phyloP scores from a whole-genome alignment of 2,113 vertebrate species.

The Cinclus cinclus region DNA sequence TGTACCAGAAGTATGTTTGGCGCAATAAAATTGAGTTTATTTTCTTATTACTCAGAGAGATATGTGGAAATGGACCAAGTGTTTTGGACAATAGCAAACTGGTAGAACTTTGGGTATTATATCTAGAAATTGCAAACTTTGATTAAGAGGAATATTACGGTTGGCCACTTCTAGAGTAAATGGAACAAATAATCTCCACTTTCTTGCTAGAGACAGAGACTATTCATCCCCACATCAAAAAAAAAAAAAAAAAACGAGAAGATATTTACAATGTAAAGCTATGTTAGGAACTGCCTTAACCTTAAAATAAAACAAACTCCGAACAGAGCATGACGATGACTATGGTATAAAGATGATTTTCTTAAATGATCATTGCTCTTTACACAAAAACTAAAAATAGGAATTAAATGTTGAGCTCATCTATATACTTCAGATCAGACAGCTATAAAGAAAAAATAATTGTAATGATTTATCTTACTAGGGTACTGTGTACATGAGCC shows the following conservation, averaged over 20 bases:
- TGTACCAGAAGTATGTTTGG: neutral
- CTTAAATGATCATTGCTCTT: neutral
- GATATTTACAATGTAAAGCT: neutral
- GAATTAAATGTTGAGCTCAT: neutral
- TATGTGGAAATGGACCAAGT: neutral
- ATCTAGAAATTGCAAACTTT: neutral
- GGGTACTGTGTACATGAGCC: accelerated
- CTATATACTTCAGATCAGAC: neutral
- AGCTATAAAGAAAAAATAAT: neutral
- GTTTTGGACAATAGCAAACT: neutral
- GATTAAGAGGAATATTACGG: neutral
- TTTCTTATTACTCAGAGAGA: neutral
- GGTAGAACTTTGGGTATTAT: neutral
- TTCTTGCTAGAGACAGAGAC: neutral
- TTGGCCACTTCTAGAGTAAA: neutral
- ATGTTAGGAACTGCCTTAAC: neutral
- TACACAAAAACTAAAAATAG: neutral
- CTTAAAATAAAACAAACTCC: neutral
- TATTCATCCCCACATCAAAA: neutral
- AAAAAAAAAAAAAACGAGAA: neutral
- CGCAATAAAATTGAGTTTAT: neutral
- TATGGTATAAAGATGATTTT: neutral
- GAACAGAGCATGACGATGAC: neutral
- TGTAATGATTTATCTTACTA: neutral
- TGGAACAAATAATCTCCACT: neutral